These are phyloP conservation scores for Acrossocheilus fasciatus DNA, from an alignment of 2,797 vertebrate species.

Conservation along the genomic window DNA sequence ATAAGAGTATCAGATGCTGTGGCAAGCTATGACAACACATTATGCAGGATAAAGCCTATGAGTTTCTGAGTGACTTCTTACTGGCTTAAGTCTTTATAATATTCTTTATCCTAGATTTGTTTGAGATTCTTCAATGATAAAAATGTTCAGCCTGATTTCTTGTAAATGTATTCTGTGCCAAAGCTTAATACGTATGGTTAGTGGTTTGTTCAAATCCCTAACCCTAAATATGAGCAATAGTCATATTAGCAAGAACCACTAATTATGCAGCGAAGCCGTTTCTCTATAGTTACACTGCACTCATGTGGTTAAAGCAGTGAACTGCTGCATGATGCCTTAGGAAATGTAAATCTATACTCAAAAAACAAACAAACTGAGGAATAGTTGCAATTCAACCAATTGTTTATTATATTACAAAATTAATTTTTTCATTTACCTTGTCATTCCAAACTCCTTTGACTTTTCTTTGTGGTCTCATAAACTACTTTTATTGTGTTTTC, in stretches of 20 bases:
- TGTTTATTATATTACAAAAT: background rate
- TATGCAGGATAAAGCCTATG: background rate
- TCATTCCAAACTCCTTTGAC: background rate
- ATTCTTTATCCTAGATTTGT: background rate
- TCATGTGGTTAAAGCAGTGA: conserved; percentile 49
- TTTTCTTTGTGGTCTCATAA: background rate
- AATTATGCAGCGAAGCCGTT: background rate
- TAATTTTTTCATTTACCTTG: background rate
- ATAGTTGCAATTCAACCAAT: background rate
- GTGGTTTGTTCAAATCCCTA: background rate
- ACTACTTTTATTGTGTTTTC: background rate
- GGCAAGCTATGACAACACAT: background rate
- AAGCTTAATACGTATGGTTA: background rate
- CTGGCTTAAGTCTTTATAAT: background rate
- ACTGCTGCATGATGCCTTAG: background rate
- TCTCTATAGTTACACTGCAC: conserved; percentile 48
- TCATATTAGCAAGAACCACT: background rate
- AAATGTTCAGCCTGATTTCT: background rate
- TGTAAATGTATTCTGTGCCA: background rate
- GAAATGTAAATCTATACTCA: background rate
- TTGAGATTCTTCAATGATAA: background rate
- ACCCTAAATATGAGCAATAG: background rate
- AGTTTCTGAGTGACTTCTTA: background rate
- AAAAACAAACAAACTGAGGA: background rate
- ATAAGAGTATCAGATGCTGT: background rate